Conservation (phyloP, 2,888 invertebrate genomes). For the Helicoverpa assulta region DNA sequence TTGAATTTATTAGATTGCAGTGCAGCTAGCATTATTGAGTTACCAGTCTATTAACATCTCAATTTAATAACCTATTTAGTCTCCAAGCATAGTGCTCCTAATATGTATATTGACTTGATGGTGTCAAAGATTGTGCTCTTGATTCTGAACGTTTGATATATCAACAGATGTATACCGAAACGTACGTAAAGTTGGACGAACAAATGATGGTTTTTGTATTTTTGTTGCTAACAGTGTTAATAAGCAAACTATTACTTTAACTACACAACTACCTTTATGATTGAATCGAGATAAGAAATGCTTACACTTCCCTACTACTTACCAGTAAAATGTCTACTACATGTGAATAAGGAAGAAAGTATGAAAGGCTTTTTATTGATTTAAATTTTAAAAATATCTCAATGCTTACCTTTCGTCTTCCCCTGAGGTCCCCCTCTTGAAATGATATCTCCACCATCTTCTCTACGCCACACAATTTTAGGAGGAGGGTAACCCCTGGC, state of each 20-base stretch:
- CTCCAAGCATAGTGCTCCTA: background rate
- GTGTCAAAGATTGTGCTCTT: background rate
- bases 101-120: background rate
- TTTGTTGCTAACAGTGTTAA: no score
- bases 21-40: conserved; percentile 31
- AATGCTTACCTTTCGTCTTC: conserved; percentile 92
- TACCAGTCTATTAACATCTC: conserved; percentile 29
- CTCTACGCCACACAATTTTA: conserved; percentile 95
- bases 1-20: conserved; percentile 51
- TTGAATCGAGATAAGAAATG: no score
- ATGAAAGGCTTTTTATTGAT: background rate
- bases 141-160: background rate
- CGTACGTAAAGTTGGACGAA: no score
- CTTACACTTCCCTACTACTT: no score
- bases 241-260: no score
- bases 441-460: conserved; percentile 95
- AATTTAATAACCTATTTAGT: conserved; percentile 12
- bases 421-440: conserved; percentile 93
- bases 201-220: no score
- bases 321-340: no score
- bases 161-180: no score
- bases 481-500: conserved; percentile 96
- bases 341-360: no score
- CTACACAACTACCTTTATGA: no score
- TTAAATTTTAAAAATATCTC: background rate